Conservation (phyloP, 2,113 vertebrate species). For the Rhagologus leucostigma region DNA sequence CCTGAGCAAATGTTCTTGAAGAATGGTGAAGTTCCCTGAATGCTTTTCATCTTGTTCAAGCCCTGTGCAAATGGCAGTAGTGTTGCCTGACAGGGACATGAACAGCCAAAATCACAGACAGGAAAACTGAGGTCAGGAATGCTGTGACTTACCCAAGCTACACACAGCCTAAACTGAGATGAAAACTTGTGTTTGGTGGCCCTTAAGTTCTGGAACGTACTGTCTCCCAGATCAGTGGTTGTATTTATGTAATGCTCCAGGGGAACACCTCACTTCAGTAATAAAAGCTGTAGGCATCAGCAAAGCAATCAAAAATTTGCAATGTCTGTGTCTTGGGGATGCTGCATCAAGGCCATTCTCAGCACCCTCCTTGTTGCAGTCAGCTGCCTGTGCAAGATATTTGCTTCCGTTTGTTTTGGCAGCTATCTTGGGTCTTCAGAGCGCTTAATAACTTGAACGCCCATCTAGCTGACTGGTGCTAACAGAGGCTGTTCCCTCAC, state of each 20-base stretch:
- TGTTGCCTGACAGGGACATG: not conserved
- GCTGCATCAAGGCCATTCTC: not conserved
- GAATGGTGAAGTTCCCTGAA: not conserved
- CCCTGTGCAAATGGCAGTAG: not conserved
- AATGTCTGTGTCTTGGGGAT: not conserved
- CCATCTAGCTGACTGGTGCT: not conserved
- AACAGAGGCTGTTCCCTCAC: not conserved
- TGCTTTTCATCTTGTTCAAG: not conserved
- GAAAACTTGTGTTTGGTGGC: not conserved
- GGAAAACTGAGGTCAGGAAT: not conserved
- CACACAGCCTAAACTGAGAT: not conserved
- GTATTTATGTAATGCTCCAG: not conserved
- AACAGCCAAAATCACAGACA: not conserved
- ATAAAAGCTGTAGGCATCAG: not conserved
- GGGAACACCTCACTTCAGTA: not conserved
- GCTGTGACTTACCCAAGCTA: not conserved
- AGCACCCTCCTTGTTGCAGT: not conserved
- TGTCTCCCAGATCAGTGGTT: not conserved
- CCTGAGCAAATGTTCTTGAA: not conserved
- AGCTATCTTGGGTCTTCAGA: not conserved
- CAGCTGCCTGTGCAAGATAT: not conserved
- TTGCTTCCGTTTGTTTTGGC: not conserved
- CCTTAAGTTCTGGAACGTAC: not conserved
- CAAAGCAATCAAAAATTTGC: not conserved
- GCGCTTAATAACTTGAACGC: not conserved